A percentile compares a stretch with the other conserved stretches of the same genome.
Evolutionary conservation across 2,888 invertebrate species (phyloP).

Genomic region (Brenthis daphne): DNA sequence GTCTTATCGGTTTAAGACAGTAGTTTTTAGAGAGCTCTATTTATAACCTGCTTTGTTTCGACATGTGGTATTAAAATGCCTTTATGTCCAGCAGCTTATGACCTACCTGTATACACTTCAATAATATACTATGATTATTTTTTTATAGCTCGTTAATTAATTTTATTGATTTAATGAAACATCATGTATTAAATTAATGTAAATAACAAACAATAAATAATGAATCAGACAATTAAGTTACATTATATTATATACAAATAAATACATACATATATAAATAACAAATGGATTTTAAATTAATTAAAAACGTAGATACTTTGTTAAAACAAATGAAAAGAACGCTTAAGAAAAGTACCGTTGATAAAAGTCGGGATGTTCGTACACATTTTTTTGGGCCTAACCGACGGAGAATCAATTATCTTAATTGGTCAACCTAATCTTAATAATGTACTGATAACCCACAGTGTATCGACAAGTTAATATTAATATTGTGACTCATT

Average conservation of each 20-base stretch:
- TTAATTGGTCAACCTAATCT: constrained; percentile 77
- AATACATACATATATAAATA: not conserved
- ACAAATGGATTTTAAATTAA: not conserved
- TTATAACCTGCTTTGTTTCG: constrained; percentile 42
- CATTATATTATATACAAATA: not conserved
- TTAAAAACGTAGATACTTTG: not conserved
- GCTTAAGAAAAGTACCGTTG: constrained; percentile 21
- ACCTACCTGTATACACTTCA: not conserved
- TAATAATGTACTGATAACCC: constrained; percentile 61
- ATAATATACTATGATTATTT: not conserved
- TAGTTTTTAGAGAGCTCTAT: constrained; percentile 43
- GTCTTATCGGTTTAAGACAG: constrained; percentile 29
- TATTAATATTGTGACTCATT: constrained; percentile 48
- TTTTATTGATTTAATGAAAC: too few species aligned
- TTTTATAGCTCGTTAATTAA: not conserved
- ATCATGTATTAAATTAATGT: too few species aligned
- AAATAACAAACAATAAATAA: too few species aligned
- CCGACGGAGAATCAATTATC: constrained; percentile 76
- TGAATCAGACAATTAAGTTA: too few species aligned
- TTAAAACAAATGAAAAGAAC: not conserved
- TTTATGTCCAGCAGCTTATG: constrained; percentile 17
- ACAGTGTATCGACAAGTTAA: constrained; percentile 56
- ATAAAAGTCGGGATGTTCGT: constrained; percentile 45
- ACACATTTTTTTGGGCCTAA: constrained; percentile 57
- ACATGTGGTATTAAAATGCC: constrained; percentile 31